Evolutionary conservation across 2,797 vertebrate genomes (phyloP).

Genomic region (Gobio occitaniae): DNA sequence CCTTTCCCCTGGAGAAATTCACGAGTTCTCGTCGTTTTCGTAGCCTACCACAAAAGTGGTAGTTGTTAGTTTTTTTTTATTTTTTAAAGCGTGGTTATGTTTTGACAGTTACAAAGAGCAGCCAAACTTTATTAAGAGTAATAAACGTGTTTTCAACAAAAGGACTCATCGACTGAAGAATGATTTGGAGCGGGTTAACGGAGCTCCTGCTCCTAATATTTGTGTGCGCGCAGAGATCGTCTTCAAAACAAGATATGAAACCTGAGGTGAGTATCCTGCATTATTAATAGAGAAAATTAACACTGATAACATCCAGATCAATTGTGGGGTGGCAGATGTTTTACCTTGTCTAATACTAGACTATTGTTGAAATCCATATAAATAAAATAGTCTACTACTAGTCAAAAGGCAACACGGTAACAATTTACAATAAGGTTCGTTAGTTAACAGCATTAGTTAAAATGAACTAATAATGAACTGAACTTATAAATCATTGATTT

Average conservation of each 20-base stretch:
- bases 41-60: background rate
- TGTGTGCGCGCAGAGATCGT: slow-evolving; percentile 67
- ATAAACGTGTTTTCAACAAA: slow-evolving; percentile 1
- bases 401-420: background rate
- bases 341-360: background rate
- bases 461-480: too few species aligned
- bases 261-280: slow-evolving; percentile 75
- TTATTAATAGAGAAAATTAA: background rate
- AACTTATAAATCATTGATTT: too few species aligned
- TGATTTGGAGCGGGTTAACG: slow-evolving; percentile 69
- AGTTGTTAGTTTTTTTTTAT: too few species aligned
- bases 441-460: too few species aligned
- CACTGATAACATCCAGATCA: background rate
- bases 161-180: slow-evolving; percentile 56
- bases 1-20: background rate
- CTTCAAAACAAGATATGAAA: slow-evolving; percentile 67
- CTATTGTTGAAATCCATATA: background rate
- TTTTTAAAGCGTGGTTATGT: background rate
- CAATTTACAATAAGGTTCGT: too few species aligned
- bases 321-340: background rate
- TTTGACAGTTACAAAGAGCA: background rate
- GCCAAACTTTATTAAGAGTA: background rate
- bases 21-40: background rate
- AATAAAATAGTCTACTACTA: background rate
- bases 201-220: slow-evolving; percentile 73